Evolutionary conservation across 2,888 invertebrate species (phyloP).

Genomic region (Bellardia bayeri): DNA sequence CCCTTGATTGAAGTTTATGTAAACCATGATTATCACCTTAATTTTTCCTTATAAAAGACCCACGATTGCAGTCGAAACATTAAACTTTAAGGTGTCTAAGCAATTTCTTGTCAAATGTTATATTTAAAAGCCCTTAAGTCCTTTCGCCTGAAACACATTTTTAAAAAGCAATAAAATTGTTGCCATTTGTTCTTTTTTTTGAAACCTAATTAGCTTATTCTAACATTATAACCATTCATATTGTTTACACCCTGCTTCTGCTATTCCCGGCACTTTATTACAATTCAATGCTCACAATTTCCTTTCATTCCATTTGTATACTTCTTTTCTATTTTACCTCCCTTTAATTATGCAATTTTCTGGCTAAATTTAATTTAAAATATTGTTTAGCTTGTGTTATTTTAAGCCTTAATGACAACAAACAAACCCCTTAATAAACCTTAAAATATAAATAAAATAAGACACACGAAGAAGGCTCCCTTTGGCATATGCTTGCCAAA

Average conservation of each 20-base stretch:
- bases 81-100: not conserved
- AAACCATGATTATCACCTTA: too few relatives aligned
- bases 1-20: too few relatives aligned
- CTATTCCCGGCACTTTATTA: conserved; percentile 15
- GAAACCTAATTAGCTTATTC: conserved; percentile 48
- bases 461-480: conserved; percentile 23
- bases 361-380: conserved; percentile 68
- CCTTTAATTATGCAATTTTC: conserved; percentile 67
- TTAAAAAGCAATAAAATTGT: not conserved
- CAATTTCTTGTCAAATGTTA: not conserved
- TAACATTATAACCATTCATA: not conserved
- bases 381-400: conserved; percentile 51
- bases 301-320: not conserved
- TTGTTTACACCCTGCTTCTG: not conserved
- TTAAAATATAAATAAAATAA: conserved; percentile 32
- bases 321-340: not conserved
- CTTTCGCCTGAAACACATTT: not conserved
- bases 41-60: too few relatives aligned
- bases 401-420: not conserved
- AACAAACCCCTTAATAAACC: conserved; percentile 47
- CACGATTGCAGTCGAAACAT: too few relatives aligned
- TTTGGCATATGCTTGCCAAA: conserved; percentile 61
- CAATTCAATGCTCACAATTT: conserved; percentile 39
- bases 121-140: not conserved
- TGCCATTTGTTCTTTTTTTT: not conserved